These are phyloP conservation scores for Melieria crassipennis DNA, from an alignment of 2,888 invertebrate genomes.

Conservation along the genomic window DNA sequence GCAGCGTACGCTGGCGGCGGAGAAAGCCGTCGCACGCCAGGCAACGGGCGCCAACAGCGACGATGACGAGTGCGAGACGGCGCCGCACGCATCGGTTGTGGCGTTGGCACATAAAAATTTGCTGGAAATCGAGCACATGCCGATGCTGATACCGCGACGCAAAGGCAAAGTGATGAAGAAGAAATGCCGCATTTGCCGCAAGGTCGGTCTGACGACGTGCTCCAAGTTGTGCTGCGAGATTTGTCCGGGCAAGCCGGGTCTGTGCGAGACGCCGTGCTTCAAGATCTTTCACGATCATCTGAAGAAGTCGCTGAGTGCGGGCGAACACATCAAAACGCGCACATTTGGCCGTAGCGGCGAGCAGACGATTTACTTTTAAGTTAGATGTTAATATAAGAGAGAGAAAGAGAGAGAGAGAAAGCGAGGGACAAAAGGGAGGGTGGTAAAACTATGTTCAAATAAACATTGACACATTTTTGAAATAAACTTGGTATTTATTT, in stretches of 20 bases:
- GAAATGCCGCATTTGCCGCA: conserved; percentile 50
- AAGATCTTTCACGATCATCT: conserved; percentile 47
- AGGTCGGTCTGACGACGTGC: conserved; percentile 49
- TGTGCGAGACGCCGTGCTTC: conserved; percentile 52
- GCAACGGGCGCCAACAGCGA: not conserved
- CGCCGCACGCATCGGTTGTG: not conserved
- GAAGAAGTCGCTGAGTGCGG: conserved; percentile 10
- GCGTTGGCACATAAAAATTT: not conserved
- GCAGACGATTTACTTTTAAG: conserved; percentile 29
- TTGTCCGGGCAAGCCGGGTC: conserved; percentile 50
- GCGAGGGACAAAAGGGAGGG: not conserved
- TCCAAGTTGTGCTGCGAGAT: conserved; percentile 48
- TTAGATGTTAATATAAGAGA: not conserved
- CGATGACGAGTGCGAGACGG: not conserved
- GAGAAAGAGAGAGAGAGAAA: not conserved
- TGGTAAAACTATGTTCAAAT: too few relatives aligned
- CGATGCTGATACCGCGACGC: conserved; percentile 28
- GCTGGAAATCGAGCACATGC: conserved; percentile 17
- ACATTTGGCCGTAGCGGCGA: conserved; percentile 19
- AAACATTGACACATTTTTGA: too few relatives aligned
- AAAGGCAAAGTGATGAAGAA: conserved; percentile 47
- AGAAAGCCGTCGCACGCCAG: not conserved
- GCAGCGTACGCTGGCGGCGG: not conserved
- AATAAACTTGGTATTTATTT: too few relatives aligned
- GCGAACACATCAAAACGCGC: conserved; percentile 18